These are phyloP conservation scores for Cettia cetti DNA, from an alignment of 2,113 vertebrate genomes.

Conservation along the genomic window DNA sequence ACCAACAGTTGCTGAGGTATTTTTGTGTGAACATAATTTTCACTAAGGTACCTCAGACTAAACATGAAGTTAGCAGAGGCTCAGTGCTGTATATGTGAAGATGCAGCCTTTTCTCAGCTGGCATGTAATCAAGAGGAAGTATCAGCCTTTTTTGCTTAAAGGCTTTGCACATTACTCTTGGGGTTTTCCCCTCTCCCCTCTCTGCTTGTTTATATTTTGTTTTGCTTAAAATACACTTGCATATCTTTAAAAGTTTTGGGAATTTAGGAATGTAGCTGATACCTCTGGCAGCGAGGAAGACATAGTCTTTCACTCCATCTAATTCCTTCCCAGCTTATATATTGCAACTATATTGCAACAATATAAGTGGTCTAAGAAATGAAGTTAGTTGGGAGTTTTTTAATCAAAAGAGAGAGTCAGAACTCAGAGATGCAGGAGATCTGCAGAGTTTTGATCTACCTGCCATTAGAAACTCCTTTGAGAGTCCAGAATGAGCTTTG, in stretches of 20 bases:
- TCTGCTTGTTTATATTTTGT: not conserved
- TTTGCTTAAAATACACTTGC: not conserved
- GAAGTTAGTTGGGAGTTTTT: not conserved
- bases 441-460: not conserved
- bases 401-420: not conserved
- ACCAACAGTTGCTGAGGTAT: not conserved
- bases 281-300: not conserved
- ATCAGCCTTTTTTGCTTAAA: not conserved
- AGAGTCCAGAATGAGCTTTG: not conserved
- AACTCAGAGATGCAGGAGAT: not conserved
- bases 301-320: not conserved
- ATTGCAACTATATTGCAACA: not conserved
- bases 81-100: not conserved
- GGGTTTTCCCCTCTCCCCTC: rapidly evolving
- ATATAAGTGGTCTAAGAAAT: not conserved
- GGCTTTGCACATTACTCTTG: not conserved
- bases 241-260: not conserved
- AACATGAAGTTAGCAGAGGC: not conserved
- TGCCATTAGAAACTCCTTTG: not conserved
- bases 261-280: not conserved
- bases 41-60: not conserved
- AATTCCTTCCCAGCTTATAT: not conserved
- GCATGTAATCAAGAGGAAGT: not conserved
- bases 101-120: not conserved
- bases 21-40: not conserved